phyloP scores from a whole-genome alignment of 2,888 invertebrate species.

The Thysanoteuthis rhombus region DNA sequence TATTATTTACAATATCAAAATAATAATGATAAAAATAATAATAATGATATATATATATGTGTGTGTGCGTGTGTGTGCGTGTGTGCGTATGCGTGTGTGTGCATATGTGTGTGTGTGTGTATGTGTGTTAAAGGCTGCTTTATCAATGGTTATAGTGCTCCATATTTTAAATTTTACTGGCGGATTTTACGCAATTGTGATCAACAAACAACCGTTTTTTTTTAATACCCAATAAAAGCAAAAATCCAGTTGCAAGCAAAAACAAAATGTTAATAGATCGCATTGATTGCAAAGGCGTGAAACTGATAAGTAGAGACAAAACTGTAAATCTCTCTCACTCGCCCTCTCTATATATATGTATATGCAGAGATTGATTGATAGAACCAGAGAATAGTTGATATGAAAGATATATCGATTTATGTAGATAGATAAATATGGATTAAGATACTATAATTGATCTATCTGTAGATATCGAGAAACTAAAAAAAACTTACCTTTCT shows the following conservation, averaged over 20 bases:
- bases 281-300: too few species aligned
- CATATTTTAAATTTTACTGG: not conserved
- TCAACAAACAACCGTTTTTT: too few species aligned
- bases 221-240: too few species aligned
- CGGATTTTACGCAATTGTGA: too few species aligned
- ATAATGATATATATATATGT: too few species aligned
- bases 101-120: not conserved
- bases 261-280: too few species aligned
- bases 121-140: not conserved
- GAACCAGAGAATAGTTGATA: too few species aligned
- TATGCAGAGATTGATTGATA: too few species aligned
- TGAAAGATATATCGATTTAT: not conserved
- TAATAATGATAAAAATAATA: not conserved
- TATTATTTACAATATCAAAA: not conserved
- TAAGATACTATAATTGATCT: not conserved
- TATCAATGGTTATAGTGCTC: not conserved
- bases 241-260: too few species aligned
- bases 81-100: not conserved
- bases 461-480: not conserved
- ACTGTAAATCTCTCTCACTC: too few species aligned
- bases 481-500: not conserved
- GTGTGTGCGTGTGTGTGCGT: not conserved
- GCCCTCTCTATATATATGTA: too few species aligned
- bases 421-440: not conserved
- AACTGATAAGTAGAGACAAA: too few species aligned